These are phyloP conservation scores for Oxygymnocypris stewartii DNA, from an alignment of 2,113 vertebrate species.

Conservation along the genomic window DNA sequence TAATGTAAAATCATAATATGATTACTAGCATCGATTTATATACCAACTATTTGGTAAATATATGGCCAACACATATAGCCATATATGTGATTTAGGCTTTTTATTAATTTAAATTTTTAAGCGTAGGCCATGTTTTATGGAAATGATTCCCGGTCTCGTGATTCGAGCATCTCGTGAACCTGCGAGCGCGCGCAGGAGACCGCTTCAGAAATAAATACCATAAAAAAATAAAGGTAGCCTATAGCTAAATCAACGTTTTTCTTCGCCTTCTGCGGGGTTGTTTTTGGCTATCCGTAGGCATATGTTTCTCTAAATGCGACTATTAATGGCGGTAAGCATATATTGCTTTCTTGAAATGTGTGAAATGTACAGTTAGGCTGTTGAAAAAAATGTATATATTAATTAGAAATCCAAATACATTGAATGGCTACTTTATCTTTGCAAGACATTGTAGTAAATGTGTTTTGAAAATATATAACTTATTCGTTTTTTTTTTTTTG, in stretches of 20 bases:
- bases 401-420: background rate
- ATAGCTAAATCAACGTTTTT: background rate
- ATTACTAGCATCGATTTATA: background rate
- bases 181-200: background rate
- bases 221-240: background rate
- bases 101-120: background rate
- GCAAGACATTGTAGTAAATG: background rate
- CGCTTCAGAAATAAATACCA: background rate
- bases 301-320: background rate
- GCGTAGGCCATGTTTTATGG: background rate
- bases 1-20: background rate
- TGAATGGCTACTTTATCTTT: background rate
- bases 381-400: background rate
- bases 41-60: background rate
- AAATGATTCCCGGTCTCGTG: background rate
- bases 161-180: background rate
- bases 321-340: background rate
- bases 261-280: background rate
- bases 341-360: background rate
- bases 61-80: background rate
- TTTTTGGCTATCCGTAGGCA: background rate
- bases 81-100: background rate
- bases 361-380: background rate
- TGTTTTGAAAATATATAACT: background rate
- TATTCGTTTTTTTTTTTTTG: background rate